These are phyloP conservation scores for Pseudopleuronectes americanus DNA, from an alignment of 2,797 vertebrate genomes.

Conservation along the genomic window DNA sequence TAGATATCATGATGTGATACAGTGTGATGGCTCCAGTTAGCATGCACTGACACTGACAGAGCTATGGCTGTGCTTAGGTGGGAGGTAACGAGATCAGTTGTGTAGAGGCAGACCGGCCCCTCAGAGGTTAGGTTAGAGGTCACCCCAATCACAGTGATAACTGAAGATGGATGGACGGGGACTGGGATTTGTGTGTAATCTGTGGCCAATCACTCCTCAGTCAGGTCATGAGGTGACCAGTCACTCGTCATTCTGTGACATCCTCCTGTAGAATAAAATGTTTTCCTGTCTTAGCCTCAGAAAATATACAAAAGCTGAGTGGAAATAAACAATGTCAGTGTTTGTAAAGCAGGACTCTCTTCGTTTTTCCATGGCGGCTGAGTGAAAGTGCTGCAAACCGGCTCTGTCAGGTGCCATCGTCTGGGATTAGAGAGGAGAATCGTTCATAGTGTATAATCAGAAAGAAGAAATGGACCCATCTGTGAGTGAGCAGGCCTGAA, in stretches of 20 bases:
- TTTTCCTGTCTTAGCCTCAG: background rate
- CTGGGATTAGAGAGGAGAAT: conserved; percentile 18
- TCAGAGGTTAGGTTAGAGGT: conserved; percentile 16
- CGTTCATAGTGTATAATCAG: conserved; percentile 3
- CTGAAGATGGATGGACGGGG: conserved; percentile 3
- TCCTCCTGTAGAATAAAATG: background rate
- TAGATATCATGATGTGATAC: conserved; percentile 30
- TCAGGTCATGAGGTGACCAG: conserved; percentile 7
- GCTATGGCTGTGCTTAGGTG: conserved; percentile 16
- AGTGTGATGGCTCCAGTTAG: conserved; percentile 24
- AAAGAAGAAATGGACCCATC: conserved; percentile 17
- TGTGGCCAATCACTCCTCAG: background rate
- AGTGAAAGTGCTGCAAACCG: background rate
- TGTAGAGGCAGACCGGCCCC: background rate
- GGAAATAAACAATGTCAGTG: background rate
- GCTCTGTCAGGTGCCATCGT: background rate
- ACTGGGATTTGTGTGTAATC: background rate
- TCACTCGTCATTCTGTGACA: background rate
- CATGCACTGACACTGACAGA: conserved; percentile 18
- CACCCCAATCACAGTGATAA: conserved; percentile 8
- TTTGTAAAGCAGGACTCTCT: background rate
- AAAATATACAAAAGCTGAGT: background rate
- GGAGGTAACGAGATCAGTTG: conserved; percentile 1
- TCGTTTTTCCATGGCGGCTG: background rate
- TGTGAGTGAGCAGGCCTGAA: conserved; percentile 9